Base-by-base conservation (phyloP, 2,113 vertebrate species). In the Nycticebus coucang region DNA sequence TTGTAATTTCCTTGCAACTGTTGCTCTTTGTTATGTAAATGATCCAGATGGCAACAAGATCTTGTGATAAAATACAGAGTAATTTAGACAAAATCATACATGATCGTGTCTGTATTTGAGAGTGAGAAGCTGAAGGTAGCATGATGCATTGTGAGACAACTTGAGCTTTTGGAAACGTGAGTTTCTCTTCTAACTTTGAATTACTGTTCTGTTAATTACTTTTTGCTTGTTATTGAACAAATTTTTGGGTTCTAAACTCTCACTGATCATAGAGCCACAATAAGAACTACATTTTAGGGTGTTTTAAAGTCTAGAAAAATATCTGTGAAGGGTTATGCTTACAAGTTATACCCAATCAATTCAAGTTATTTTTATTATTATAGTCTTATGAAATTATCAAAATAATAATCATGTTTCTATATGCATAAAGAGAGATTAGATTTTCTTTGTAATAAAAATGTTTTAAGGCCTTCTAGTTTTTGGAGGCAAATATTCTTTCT, bases 1-100 rank as follows among this genome's bases (percentile, higher is more conserved):
- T 87, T 95, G 69, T 94, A 80, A 92, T 95, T 93, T 97, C 84
- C 55, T 75, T 26, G 71, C 53, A 84, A 87, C 41, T 89, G 66
- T 85, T 85, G 91, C 87, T 79, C 87, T 57, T 30, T 80, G 1
- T 60, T 96, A 97, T 95, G 79, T 78, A 97, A 95, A 97, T 95
- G 15, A 87, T 90, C 55, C 81, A 96, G 84, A 93, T 95, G 93
- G 89, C 53, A 92, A 55, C 2, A 78, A 95, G 68, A 90, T 87
- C 72, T 94, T 96, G 19, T 75, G 86, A 91, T 8, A 75, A 71
- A 97, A 78, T 82, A 22, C 45, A 80, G 18, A 18, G 41, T 60
- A 90, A 95, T 94, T 90, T 86, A 35, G 18, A 91, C 21, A 94
- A 94, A 93, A 75, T 62, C 57, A 72, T 92, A 68, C 21, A 81